Percentiles rank a stretch among this genome's conserved stretches.
These are phyloP conservation scores for Oceanodroma leucorhoa DNA, from an alignment of 2,797 vertebrate species.

Conservation along the genomic window DNA sequence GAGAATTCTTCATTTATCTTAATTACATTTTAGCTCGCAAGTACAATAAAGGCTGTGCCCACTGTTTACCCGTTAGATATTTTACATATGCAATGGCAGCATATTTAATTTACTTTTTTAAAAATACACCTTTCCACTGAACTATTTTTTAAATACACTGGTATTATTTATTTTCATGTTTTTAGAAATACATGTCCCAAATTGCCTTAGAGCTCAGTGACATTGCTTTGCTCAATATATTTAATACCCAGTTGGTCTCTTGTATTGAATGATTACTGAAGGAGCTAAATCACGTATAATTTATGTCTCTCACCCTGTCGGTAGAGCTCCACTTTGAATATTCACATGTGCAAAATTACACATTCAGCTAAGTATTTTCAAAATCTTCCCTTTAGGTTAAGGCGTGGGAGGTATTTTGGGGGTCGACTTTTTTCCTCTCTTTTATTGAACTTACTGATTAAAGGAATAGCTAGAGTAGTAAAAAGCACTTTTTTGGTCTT, in stretches of 20 bases:
- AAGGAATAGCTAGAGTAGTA: not conserved
- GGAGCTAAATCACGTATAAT: not conserved
- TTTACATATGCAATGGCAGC: not conserved
- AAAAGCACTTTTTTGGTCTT: not conserved
- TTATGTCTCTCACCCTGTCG: not conserved
- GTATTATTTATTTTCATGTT: not conserved
- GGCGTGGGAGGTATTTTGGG: not conserved
- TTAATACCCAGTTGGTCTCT: not conserved
- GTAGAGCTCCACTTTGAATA: not conserved
- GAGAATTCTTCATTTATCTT: not conserved
- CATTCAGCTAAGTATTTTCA: constrained; percentile 8
- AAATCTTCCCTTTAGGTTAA: not conserved
- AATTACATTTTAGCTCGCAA: not conserved
- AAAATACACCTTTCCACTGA: not conserved
- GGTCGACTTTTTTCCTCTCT: not conserved
- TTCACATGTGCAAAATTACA: not conserved
- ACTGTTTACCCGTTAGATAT: not conserved
- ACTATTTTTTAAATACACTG: not conserved
- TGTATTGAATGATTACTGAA: not conserved
- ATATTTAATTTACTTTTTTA: not conserved
- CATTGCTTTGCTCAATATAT: not conserved
- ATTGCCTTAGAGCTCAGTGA: not conserved
- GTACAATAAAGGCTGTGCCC: not conserved
- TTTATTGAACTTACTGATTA: not conserved
- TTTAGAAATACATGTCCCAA: not conserved